Evolutionary conservation across 1,140 invertebrate species (phyloP).

Genomic region (Hylaeus anthracinus): DNA sequence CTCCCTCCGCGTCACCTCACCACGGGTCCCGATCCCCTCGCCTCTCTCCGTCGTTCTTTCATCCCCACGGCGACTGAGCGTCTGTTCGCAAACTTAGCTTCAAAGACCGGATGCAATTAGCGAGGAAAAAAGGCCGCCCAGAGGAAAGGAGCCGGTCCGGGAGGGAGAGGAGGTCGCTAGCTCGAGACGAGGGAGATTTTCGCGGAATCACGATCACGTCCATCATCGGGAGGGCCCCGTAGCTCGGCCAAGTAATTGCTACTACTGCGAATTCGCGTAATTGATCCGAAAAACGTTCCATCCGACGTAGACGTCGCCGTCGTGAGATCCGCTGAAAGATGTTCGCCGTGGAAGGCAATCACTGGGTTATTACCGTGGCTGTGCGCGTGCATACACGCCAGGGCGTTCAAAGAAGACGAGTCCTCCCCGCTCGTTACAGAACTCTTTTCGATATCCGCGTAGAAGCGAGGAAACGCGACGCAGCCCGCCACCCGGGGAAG

Average conservation of each 20-base stretch:
- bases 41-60: constrained; percentile 19
- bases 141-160: neutral
- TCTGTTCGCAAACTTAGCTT: constrained; percentile 57
- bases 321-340: neutral
- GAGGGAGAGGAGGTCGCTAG: too few species aligned
- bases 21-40: neutral
- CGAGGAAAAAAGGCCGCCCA: constrained; percentile 41
- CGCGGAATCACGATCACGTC: constrained; percentile 46
- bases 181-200: constrained; percentile 10
- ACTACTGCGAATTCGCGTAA: constrained; percentile 42
- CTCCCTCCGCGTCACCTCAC: constrained; percentile 13
- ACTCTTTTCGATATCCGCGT: constrained; percentile 50
- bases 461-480: constrained; percentile 17
- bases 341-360: constrained; percentile 36
- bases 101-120: constrained; percentile 61
- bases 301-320: neutral
- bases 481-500: too few species aligned
- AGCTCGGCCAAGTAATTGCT: constrained; percentile 17
- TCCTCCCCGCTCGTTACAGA: constrained; percentile 29
- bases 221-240: neutral
- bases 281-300: constrained; percentile 30
- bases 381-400: constrained; percentile 17
- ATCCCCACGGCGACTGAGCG: constrained; percentile 41
- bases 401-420: constrained; percentile 38
- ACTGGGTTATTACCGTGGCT: constrained; percentile 13